Base-by-base conservation (phyloP, 2,797 vertebrate genomes). In the Anguilla marmorata region DNA sequence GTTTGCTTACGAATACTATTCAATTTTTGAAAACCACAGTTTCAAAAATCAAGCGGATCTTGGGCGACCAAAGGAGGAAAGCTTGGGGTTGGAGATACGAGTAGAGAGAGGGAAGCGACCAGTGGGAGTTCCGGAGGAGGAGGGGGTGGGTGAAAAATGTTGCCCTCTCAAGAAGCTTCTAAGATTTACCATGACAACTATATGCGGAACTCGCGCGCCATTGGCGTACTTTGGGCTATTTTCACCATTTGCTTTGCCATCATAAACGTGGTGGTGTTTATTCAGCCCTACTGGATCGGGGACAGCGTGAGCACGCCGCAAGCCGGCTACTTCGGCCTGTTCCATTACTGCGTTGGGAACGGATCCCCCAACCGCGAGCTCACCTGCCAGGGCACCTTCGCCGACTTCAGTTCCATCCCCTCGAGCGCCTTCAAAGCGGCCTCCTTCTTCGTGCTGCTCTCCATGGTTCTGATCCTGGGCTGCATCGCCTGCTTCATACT, bases 221-320 rank as follows among this genome's bases (percentile, higher is more conserved):
- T 98, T 95, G 98, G 98, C 91, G 97, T 98, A 92, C 96, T 98
- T 74, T 98, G 98, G 98, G 98, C 98, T 95, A 98, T 98, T 94
- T 98, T 99, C 96, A 99, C 98, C 96, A 98, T 99, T 95, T 98
- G 98, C 96, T 98, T 99, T 94, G 98, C 98, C 96, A 98, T 99
- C 95, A 97, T 99, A 95, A 98, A 98, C 95, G 98, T 99, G 95
- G 98, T 99, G 96, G 97, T 98, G 93, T 98, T 99, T 96, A 98
- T 98, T 92, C 97, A 98, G 94, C 98, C 98, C 93, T 99, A 98
- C 96, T 99, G 98, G 98, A 97, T 99, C 95, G 98, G 98, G 92
- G 98, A 99, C 97, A 98, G 98, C 94, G 96, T 98, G 94, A 97
- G 96, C 96, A 99, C 98, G 89, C 97, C 97, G 90, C 97, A 98